A percentile compares a stretch with the other conserved stretches of the same genome.
These are phyloP conservation scores for Apamea sordens DNA, from an alignment of 2,888 invertebrate genomes.

Conservation along the genomic window DNA sequence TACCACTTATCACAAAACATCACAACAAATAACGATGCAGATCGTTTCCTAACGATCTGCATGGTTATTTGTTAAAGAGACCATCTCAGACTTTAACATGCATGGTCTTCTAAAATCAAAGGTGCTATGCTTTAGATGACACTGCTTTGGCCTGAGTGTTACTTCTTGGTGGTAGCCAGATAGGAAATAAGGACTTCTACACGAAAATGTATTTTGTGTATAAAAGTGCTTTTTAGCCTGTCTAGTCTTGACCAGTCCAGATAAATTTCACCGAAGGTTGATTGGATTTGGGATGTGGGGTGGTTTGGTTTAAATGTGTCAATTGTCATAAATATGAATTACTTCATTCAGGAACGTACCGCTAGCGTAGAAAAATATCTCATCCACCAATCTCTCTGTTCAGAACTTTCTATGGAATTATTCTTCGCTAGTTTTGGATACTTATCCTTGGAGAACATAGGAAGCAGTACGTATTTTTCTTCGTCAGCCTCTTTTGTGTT, in stretches of 20 bases:
- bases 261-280: background rate
- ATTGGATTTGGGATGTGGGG: no score
- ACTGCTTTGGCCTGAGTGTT: background rate
- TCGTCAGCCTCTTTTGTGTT: constrained; percentile 71
- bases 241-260: background rate
- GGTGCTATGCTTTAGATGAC: background rate
- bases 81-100: background rate
- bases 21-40: no score
- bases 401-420: constrained; percentile 42
- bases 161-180: background rate
- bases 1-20: no score
- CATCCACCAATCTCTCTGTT: constrained; percentile 81
- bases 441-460: constrained; percentile 71
- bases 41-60: background rate
- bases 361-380: constrained; percentile 76
- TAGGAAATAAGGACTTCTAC: background rate
- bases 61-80: background rate
- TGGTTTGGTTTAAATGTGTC: background rate
- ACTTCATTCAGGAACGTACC: constrained; percentile 53
- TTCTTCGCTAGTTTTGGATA: constrained; percentile 57
- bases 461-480: constrained; percentile 79
- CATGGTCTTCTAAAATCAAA: background rate
- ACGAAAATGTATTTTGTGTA: background rate
- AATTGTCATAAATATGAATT: background rate
- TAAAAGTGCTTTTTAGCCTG: background rate